Evolutionary conservation across 2,888 invertebrate species (phyloP), one percentile per base, ranked within the genome.

Genomic region (Eupithecia vulgata): DNA sequence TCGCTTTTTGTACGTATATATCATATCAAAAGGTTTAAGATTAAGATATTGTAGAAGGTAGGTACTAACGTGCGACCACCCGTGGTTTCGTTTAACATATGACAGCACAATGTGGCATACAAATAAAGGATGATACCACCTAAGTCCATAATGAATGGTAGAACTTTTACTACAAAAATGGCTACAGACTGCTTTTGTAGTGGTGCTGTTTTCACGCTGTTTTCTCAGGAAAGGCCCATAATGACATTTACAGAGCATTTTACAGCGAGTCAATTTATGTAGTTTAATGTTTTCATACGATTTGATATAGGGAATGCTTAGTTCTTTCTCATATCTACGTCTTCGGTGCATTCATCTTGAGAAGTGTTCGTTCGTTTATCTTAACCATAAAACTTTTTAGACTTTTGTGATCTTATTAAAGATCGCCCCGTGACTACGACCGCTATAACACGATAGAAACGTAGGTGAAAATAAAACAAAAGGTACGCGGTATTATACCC

Each of bases 21-120:
- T 5, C 34, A 30, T 67, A 72, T 35, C 59, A 73, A 70, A 74
- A 71, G 71, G 62, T 74, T 40, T 67, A 61, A 74, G 73, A 79
- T 79, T 75, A 78, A 76, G 78, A 79, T 79, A 78, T 77, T 66
- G 73, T 78, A 59, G 21, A 40, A 13, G 10, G 40, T 69, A 68
- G 59, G 66, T 61, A 64, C 59, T 64, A 75, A 72, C 70, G 68
- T n/a, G 42, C 15, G 75, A 79, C 80, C 80, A 80, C 80, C 79
- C 80, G 79, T 71, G 67, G 76, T 68, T 74, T 78, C 70, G 72
- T 80, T 79, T 76, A 65, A 78, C 78, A 78, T 79, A 73, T 73
- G 78, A 78, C 80, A 80, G 74, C 72, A 76, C 78, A 80, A 78
- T 75, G 75, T 69, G 70, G 72, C 71, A 78, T 79, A 73, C 75